Evolutionary conservation across 2,797 vertebrate genomes (phyloP), one percentile per base, ranked within the genome.

Genomic region (Sebastes kiyomatsui): DNA sequence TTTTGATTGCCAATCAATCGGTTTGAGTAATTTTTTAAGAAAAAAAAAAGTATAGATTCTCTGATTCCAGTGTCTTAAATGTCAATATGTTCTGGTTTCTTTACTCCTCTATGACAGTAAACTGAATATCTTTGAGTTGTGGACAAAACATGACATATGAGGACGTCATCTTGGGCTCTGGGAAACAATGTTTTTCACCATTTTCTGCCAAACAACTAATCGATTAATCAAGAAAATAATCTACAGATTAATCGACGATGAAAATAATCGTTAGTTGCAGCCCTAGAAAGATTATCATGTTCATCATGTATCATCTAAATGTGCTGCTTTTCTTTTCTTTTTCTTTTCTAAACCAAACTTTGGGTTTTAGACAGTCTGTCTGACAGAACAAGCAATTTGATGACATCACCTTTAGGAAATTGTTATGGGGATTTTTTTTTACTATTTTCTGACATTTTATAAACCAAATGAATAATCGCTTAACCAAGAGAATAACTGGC

Each of bases 101-200:
- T 46, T 46, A 16, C 42, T 46, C 2, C 38, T 46, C 42, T 46
- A 0, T 7, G 42, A 16, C 42, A 16, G 42, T 18, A 46, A 46
- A 46, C 42, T 46, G 14, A 16, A 46, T 46, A 38, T 38, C 35
- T 38, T 38, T 38, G 35, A 38, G 35, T 14, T 38, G 35, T 38
- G 0, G 35, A 38, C 35, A 38, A 38, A 38, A 14, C 35, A 38
- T 0, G 35, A 38, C 35, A 38, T 38, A 0, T 38, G 35, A 38
- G 35, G 35, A 38, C 0, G 13, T 38, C 35, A 38, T 14, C 13
- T 38, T 38, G 13, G 35, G 35, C 35, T 14, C 0, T 14, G 13
- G 35, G 35, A 38, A 38, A 38, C 35, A 38, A 14, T 0, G 35
- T 38, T 38, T 38, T 38, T 14, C 35, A 38, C 35, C 5, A 38